Evolutionary conservation across 2,113 vertebrate genomes (phyloP).

Genomic region (Dipodomys merriami): DNA sequence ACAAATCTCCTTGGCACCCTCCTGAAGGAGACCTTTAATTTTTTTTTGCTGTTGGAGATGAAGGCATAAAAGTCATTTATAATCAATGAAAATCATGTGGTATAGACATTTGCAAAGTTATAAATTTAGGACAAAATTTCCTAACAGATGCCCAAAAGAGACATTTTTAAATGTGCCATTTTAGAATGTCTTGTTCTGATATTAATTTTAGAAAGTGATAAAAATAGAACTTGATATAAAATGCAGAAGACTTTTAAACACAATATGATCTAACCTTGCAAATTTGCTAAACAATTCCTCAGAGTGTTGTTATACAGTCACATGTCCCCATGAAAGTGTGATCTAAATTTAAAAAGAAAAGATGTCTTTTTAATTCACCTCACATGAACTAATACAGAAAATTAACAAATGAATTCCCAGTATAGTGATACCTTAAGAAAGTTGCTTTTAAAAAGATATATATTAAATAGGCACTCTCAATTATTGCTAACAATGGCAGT

Average conservation of each 20-base stretch:
- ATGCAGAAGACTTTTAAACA: slow-evolving; percentile 48
- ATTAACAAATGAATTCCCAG: neutral
- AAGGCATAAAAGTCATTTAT: slow-evolving; percentile 26
- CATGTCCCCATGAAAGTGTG: slow-evolving; percentile 2
- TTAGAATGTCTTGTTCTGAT: slow-evolving; percentile 40
- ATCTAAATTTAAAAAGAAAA: slow-evolving; percentile 6
- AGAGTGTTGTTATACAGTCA: neutral
- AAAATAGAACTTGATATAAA: slow-evolving; percentile 21
- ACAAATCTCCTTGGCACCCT: neutral
- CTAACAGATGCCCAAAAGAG: slow-evolving; percentile 7
- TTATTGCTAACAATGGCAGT: neutral
- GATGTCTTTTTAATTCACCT: neutral
- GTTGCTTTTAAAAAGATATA: neutral
- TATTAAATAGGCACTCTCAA: neutral
- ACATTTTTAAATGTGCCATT: slow-evolving; percentile 38
- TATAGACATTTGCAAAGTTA: neutral
- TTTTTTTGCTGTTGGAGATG: neutral
- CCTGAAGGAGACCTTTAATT: slow-evolving; percentile 9
- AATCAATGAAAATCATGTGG: neutral
- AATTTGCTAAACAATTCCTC: slow-evolving; percentile 44
- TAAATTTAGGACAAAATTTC: slow-evolving; percentile 45
- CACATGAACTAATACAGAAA: slow-evolving; percentile 16
- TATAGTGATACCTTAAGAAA: neutral
- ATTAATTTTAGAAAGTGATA: slow-evolving; percentile 59
- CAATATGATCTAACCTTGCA: neutral